Conservation (phyloP, 2,888 invertebrate genomes). For the Meandrusa payeni region DNA sequence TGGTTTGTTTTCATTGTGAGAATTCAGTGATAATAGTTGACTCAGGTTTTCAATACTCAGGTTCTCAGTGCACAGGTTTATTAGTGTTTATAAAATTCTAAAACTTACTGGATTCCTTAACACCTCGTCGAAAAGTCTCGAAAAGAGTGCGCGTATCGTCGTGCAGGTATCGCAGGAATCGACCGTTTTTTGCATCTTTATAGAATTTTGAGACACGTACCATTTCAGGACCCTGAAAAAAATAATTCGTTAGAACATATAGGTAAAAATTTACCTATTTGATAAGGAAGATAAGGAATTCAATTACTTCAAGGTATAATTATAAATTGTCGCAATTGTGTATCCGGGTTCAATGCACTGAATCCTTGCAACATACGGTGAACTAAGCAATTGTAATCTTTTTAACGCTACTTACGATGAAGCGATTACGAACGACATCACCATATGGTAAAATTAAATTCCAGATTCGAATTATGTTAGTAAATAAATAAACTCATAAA, state of each 20-base stretch:
- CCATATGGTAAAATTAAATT: conserved; percentile 16
- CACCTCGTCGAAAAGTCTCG: conserved; percentile 94
- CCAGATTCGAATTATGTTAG: conserved; percentile 2
- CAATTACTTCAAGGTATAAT: too few relatives aligned
- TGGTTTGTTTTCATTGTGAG: too few relatives aligned
- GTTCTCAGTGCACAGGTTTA: too few relatives aligned
- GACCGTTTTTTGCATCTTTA: conserved; percentile 93
- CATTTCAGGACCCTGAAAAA: conserved; percentile 90
- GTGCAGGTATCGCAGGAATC: conserved; percentile 90
- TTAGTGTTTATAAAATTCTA: neutral
- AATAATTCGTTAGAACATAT: too few relatives aligned
- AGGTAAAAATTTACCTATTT: too few relatives aligned
- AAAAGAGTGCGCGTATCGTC: conserved; percentile 94
- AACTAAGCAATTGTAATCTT: conserved; percentile 62
- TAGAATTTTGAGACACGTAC: conserved; percentile 94
- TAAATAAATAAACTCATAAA: conserved; percentile 12
- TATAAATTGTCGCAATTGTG: conserved; percentile 10
- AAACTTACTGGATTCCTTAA: conserved; percentile 93
- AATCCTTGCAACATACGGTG: conserved; percentile 53
- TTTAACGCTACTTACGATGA: conserved; percentile 43
- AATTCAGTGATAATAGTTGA: too few relatives aligned
- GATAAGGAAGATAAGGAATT: too few relatives aligned
- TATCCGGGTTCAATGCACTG: conserved; percentile 52
- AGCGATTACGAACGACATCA: conserved; percentile 26
- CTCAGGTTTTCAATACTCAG: too few relatives aligned